A percentile compares a stretch with the other conserved stretches of the same genome.
Evolutionary conservation across 2,888 invertebrate species (phyloP).

Genomic region (Aelia acuminata): DNA sequence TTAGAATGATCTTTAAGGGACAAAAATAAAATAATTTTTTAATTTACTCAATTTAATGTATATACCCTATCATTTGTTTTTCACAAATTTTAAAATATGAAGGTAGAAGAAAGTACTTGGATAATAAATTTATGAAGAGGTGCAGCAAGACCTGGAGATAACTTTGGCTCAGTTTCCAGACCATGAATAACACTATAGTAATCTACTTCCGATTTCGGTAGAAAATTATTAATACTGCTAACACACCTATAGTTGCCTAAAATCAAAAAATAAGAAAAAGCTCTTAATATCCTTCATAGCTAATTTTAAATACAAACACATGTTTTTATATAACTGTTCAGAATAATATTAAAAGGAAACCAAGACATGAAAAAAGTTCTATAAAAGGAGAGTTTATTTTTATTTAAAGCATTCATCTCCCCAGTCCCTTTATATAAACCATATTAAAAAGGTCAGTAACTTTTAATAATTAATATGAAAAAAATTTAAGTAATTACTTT

Average conservation of each 20-base stretch:
- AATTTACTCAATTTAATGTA: too few relatives aligned
- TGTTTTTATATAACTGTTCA: neutral
- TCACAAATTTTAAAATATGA: neutral
- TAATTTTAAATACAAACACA: neutral
- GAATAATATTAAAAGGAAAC: neutral
- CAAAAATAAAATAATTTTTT: too few relatives aligned
- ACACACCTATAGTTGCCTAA: conserved; percentile 90
- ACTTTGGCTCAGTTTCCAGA: conserved; percentile 81
- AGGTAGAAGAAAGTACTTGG: conserved; percentile 69
- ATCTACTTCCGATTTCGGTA: conserved; percentile 86
- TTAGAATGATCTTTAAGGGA: too few relatives aligned
- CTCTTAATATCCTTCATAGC: neutral
- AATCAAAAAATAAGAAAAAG: conserved; percentile 53
- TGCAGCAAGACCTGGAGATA: conserved; percentile 80
- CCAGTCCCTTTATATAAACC: neutral
- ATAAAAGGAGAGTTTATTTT: neutral
- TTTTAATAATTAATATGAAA: neutral
- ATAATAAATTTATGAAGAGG: conserved; percentile 88
- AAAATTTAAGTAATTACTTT: neutral
- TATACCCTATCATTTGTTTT: too few relatives aligned
- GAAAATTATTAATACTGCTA: conserved; percentile 93
- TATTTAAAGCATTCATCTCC: neutral
- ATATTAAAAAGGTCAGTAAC: neutral
- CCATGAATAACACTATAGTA: conserved; percentile 86
- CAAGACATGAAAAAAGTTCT: neutral